Evolutionary conservation across 1,140 invertebrate genomes (phyloP), one percentile per base, ranked within the genome.

Genomic region (Manduca sexta): DNA sequence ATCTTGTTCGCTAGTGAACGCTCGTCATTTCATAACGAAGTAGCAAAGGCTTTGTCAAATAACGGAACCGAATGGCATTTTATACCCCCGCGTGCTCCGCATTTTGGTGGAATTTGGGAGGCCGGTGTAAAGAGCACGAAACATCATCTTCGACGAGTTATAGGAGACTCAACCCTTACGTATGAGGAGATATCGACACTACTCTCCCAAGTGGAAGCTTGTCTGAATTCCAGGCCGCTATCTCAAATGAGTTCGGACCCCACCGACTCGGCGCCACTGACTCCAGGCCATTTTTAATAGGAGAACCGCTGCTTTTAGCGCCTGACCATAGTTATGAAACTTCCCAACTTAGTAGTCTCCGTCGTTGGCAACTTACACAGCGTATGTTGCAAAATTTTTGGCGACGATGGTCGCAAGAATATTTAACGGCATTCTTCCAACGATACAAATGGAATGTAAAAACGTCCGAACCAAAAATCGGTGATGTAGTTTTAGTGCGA

Each of bases 401-500:
- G 40, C n/a, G 29, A 3, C n/a, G 40, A 6, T 42, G 40, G 41
- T 31, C 2, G 0, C 12, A 43, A 15, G 41, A 43, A 43, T 43
- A 43, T 43, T 5, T 43, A 2, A 8, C 13, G 13, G 30, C 11
- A 14, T 12, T 43, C 4, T 12, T 14, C 13, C 41, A 43, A 30
- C 21, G 41, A 15, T 43, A 43, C 12, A 43, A 43, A 31, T 43
- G 41, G 41, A 15, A 12, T 8, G 7, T 12, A 29, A 29, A 31
- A 14, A 4, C 4, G 12, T 8, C 14, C 2, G 46, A 49, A 16
- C 39, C 39, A 34, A 17, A 18, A 11, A 17, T 49, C 3, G 40
- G 17, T 37, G 31, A 43, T 8, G 12, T 49, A 43, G 39, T 43
- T 1, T 35, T 49, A n/a, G 6, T 49, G 0, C 35, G 29, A 14